Evolutionary conservation across 92 coral and sea anemone genomes (phyloP), one percentile per base, ranked within the genome.

Genomic region (Parazoanthus swiftii): DNA sequence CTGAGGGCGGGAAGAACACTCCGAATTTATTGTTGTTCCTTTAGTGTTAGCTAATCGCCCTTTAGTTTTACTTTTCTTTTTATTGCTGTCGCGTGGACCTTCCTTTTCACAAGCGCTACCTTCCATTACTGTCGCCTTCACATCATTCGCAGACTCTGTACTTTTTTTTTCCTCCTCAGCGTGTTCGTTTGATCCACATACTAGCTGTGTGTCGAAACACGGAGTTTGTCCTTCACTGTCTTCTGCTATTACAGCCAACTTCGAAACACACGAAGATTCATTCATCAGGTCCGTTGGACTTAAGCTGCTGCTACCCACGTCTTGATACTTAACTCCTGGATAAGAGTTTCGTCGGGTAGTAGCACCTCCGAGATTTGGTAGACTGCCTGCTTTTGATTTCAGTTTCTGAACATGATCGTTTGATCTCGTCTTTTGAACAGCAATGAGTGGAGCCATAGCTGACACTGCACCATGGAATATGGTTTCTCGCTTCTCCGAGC

Each of bases 401-500:
- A 79, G 50, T 46, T 33, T 79, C 20, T 79, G 59, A 68, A 9
- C 18, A 11, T 20, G 86, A 83, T 25, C n/a, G 63, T 71, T 71
- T 21, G 42, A 29, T 21, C 67, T 54, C 26, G 87, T 84, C 44
- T 50, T 84, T 21, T 71, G 87, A 43, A 84, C 87, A 35, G 87
- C 87, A 44, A 84, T 71, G 20, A 84, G 79, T 16, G 87, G 87
- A 73, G 87, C 79, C 87, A 84, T 84, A 48, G 87, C 87, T n/a
- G 87, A 84, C 42, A 84, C 21, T 25, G 87, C 87, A 44, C 87
- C 79, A 25, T 25, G 78, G 46, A 46, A 44, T 29, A 84, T 0
- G 10, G 78, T 84, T 46, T 84, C 78, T 46, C 79, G 25, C 46
- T 84, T 84, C 15, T 92, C 87, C 48, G 86, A 71, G 50, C 92